A percentile compares a stretch with the other conserved stretches of the same genome.
Evolutionary conservation across 2,113 vertebrate species (phyloP).

Genomic region (Seriola aureovittata): DNA sequence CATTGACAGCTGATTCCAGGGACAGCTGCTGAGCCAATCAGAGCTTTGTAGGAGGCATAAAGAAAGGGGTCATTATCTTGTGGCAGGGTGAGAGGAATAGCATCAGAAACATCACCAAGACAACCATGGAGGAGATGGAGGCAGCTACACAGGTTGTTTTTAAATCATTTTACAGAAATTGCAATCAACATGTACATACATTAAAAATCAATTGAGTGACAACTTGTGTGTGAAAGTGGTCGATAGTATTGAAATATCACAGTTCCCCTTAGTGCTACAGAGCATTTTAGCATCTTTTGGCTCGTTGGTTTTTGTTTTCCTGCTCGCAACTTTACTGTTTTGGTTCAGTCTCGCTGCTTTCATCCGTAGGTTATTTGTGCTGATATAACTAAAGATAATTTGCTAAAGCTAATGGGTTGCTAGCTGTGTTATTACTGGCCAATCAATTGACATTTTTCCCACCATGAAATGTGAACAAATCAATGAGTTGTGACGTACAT

Average conservation of each 20-base stretch:
- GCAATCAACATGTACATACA: too few species aligned
- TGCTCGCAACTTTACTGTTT: too few species aligned
- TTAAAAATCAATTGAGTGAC: neutral
- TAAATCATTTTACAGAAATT: neutral
- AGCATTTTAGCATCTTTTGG: neutral
- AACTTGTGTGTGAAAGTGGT: neutral
- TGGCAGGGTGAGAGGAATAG: neutral
- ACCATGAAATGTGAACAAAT: neutral
- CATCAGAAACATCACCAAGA: neutral
- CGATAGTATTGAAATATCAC: neutral
- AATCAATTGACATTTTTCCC: too few species aligned
- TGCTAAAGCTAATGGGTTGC: too few species aligned
- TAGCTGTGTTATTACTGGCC: neutral
- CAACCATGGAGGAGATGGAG: neutral
- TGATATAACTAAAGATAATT: too few species aligned
- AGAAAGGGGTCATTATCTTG: neutral
- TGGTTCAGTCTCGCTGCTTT: too few species aligned
- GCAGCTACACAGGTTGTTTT: neutral
- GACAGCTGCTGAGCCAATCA: slow-evolving; percentile 8
- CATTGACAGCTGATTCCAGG: slow-evolving; percentile 10
- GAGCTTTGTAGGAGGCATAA: neutral
- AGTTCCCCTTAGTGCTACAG: neutral
- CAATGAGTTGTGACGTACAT: neutral
- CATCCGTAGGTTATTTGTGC: too few species aligned
- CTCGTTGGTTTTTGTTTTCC: neutral